Percentiles rank a stretch among this genome's conserved stretches.
Conservation (phyloP, 1,140 invertebrate genomes). For the Phortica variegata region DNA sequence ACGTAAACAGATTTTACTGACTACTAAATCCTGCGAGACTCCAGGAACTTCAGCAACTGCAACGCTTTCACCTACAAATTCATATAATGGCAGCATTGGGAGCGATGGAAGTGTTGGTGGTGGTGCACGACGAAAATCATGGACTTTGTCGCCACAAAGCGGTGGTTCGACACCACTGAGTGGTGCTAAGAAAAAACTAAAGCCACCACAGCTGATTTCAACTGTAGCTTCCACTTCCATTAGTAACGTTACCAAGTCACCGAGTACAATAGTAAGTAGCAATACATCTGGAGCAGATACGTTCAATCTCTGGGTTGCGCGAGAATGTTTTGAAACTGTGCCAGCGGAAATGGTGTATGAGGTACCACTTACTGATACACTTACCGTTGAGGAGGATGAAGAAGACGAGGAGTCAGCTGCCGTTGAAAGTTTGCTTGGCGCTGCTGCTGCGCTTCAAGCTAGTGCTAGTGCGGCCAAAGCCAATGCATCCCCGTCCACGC, state of each 20-base stretch:
- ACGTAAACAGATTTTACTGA: conserved; percentile 37
- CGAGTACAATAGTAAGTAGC: conserved; percentile 17
- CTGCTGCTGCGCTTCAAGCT: conserved; percentile 42
- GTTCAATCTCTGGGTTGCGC: conserved; percentile 51
- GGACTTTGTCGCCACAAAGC: conserved; percentile 47
- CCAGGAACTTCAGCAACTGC: conserved; percentile 16
- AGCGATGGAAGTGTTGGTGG: conserved; percentile 44
- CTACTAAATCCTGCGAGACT: conserved; percentile 45
- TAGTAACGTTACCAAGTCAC: conserved; percentile 8
- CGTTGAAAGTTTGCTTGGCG: conserved; percentile 43
- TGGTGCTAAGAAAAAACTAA: conserved; percentile 39
- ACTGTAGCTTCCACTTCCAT: not conserved
- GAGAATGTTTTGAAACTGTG: conserved; percentile 50
- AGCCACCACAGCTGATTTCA: not conserved
- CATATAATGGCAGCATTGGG: conserved; percentile 48
- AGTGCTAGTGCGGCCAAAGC: conserved; percentile 2
- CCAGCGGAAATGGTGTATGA: conserved; percentile 47
- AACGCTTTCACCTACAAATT: conserved; percentile 45
- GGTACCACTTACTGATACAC: conserved; percentile 18
- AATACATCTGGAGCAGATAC: conserved; percentile 16
- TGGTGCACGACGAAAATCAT: conserved; percentile 47
- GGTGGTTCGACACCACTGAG: conserved; percentile 32
- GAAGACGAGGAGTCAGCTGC: conserved; percentile 47
- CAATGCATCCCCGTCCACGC: not conserved
- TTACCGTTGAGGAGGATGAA: conserved; percentile 36